These are phyloP conservation scores for Aurelia aurita complex sp. Pacific DNA, from an alignment of 30 jellyfish, hydroid and myxozoan genomes.

Conservation along the genomic window DNA sequence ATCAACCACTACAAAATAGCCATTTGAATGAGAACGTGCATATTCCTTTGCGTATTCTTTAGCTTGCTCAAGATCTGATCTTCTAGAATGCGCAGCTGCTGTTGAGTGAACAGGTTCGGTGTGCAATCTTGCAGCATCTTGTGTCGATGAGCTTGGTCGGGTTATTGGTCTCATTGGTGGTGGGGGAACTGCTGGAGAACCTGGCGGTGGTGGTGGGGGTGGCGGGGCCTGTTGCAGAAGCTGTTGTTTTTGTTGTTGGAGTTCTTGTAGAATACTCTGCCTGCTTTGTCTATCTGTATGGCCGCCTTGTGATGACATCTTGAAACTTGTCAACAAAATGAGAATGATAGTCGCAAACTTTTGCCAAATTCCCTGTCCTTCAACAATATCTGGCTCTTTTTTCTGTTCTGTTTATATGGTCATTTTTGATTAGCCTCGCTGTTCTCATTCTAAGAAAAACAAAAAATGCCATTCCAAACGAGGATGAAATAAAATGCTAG, in stretches of 20 bases:
- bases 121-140: constrained; percentile 51
- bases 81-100: constrained; percentile 62
- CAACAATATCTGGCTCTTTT: too few relatives aligned
- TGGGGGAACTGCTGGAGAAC: constrained; percentile 13
- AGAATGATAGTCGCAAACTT: too few relatives aligned
- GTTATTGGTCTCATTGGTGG: constrained; percentile 6
- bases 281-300: constrained; percentile 73
- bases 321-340: too few relatives aligned
- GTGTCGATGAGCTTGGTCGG: constrained; percentile 27
- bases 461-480: too few relatives aligned
- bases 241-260: constrained; percentile 91
- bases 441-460: too few relatives aligned
- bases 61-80: constrained; percentile 26
- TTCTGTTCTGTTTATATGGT: too few relatives aligned
- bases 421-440: too few relatives aligned
- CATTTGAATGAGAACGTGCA: constrained; percentile 95
- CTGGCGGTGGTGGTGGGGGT: constrained; percentile 10
- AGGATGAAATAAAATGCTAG: too few relatives aligned
- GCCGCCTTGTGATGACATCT: constrained; percentile 48
- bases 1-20: constrained; percentile 86
- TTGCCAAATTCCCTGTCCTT: too few relatives aligned
- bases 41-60: constrained; percentile 72
- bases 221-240: constrained; percentile 69
- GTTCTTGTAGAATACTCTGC: constrained; percentile 87
- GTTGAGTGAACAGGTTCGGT: constrained; percentile 28